These are phyloP conservation scores for Seriola aureovittata DNA, from an alignment of 2,113 vertebrate species.

Conservation along the genomic window DNA sequence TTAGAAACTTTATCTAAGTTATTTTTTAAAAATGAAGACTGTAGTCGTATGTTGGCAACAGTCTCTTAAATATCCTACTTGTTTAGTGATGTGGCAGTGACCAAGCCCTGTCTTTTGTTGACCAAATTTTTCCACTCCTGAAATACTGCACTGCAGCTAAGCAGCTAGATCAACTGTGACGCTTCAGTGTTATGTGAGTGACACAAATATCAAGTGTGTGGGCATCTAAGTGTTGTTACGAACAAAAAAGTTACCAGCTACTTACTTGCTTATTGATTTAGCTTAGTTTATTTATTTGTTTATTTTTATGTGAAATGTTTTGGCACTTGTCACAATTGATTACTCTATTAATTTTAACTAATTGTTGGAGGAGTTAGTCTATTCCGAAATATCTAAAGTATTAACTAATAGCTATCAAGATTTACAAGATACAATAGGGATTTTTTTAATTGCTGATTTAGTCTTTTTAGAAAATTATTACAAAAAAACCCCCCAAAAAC, in stretches of 20 bases:
- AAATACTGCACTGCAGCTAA: background rate
- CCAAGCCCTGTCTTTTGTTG: conserved; percentile 41
- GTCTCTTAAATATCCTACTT: background rate
- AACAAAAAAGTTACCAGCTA: background rate
- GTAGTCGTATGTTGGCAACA: fast-evolving
- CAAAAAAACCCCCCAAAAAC: background rate
- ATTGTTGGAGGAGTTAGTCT: background rate
- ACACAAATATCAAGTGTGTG: background rate
- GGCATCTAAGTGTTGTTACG: background rate
- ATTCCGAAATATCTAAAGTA: background rate
- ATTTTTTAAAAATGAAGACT: background rate
- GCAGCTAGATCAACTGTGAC: background rate
- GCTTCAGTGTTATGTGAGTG: too few species aligned
- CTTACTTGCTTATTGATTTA: background rate
- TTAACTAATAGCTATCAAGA: too few species aligned
- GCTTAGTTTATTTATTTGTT: background rate
- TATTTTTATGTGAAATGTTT: too few species aligned
- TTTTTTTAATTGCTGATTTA: too few species aligned
- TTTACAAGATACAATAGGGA: background rate
- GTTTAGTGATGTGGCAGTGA: conserved; percentile 55
- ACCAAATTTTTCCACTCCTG: conserved; percentile 50
- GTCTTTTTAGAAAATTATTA: too few species aligned
- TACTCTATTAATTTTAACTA: too few species aligned
- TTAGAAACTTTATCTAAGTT: background rate
- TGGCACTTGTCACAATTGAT: too few species aligned